Evolutionary conservation across 2,113 vertebrate genomes (phyloP).

Genomic region (Sylvia atricapilla): DNA sequence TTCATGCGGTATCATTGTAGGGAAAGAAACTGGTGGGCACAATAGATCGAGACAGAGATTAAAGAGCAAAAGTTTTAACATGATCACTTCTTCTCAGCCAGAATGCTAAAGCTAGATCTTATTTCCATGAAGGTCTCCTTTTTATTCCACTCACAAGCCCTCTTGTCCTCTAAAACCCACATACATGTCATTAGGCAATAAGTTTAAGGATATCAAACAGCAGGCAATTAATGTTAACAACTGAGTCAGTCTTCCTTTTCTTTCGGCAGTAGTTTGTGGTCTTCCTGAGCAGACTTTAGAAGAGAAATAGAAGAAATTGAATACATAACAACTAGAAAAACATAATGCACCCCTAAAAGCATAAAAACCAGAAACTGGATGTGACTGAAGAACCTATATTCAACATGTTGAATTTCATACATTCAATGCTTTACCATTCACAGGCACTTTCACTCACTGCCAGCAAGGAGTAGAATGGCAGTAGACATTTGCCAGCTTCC

Average conservation of each 20-base stretch:
- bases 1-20: neutral
- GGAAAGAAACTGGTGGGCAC: neutral
- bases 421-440: neutral
- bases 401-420: too few relatives aligned
- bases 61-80: neutral
- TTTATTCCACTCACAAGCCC: neutral
- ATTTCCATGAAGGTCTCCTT: neutral
- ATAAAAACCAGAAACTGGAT: neutral
- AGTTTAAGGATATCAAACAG: neutral
- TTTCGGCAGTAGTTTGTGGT: constrained; percentile 7
- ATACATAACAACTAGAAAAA: neutral
- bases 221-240: neutral
- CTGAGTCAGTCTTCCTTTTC: neutral
- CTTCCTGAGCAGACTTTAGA: neutral
- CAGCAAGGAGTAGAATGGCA: neutral
- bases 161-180: neutral
- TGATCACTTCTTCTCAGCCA: neutral
- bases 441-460: neutral
- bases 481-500: neutral
- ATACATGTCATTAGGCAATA: neutral
- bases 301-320: neutral
- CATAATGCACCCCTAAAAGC: neutral
- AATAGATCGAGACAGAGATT: neutral
- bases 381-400: neutral
- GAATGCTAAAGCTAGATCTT: neutral